Evolutionary conservation across 30 jellyfish, hydroid and myxozoan genomes (phyloP).

Genomic region (Catostylus mosaicus): DNA sequence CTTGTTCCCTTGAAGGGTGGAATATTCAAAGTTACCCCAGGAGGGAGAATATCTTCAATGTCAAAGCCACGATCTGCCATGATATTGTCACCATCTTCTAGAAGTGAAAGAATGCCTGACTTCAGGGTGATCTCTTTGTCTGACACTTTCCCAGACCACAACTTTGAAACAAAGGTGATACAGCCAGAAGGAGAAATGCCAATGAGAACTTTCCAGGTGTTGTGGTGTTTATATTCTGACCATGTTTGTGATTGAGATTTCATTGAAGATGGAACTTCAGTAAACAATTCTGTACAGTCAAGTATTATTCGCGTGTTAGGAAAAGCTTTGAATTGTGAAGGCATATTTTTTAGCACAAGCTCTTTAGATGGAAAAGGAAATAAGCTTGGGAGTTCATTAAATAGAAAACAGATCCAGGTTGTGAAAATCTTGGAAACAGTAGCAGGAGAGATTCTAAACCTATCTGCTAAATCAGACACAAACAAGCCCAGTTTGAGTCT

Average conservation of each 20-base stretch:
- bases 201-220: constrained; percentile 36
- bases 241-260: constrained; percentile 40
- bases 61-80: constrained; percentile 79
- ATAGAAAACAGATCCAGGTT: constrained; percentile 51
- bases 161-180: constrained; percentile 39
- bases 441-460: constrained; percentile 38
- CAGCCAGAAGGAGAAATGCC: constrained; percentile 36
- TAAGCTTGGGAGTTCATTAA: background rate
- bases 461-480: constrained; percentile 34
- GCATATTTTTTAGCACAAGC: constrained; percentile 6
- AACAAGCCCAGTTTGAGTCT: constrained; percentile 39
- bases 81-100: constrained; percentile 51
- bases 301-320: constrained; percentile 30
- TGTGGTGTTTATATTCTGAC: too few species aligned
- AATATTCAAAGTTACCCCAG: constrained; percentile 51
- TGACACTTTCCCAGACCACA: constrained; percentile 46
- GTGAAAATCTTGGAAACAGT: constrained; percentile 46
- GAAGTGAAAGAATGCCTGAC: constrained; percentile 35
- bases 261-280: constrained; percentile 41
- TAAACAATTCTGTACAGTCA: constrained; percentile 30
- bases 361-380: constrained; percentile 27
- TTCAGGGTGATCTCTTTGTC: constrained; percentile 50
- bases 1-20: constrained; percentile 60
- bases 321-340: background rate
- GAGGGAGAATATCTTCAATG: constrained; percentile 50